Evolutionary conservation across 2,797 vertebrate genomes (phyloP), one percentile per base, ranked within the genome.

Genomic region (Smutsia gigantea): DNA sequence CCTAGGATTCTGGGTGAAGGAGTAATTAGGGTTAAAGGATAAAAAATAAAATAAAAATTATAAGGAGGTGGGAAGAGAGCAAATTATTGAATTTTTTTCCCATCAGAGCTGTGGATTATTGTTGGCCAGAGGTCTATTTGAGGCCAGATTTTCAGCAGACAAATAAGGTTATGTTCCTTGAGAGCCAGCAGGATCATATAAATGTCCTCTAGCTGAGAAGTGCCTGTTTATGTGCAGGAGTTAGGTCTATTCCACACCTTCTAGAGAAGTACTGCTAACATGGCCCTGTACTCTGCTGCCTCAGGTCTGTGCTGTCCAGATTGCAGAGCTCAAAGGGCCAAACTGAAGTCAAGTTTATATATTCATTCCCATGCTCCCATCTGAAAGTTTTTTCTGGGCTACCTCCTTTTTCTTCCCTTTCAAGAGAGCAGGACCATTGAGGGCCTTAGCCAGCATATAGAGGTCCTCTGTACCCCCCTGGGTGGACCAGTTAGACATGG

Each of bases 1-100:
- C 37, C 75, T 90, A 46, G 49, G 63, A 94, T 93, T 96, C 69
- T 77, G 81, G 87, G 93, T 93, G 93, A 96, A 57, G 64, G 61
- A 93, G 39, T 87, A 93, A 90, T 94, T 96, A 95, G 68, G 59
- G 53, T 85, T 42, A 42, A 51, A 14, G 51, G 39, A 14, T 2
- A 0, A 17, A 9, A 81, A 69, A 51, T 25, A 10, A 11, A 46
- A 46, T 46, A 46, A 46, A 15, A 18, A 64, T 19, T 74, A 53
- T 34, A 51, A 92, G 55, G 31, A 84, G 23, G 46, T 68, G 27
- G n/a, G 77, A 95, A 87, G 42, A 96, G 18, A 96, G 19, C n/a
- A 83, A 92, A 94, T 69, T 39, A 59, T 21, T 75, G 53, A 57
- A 75, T 90, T 10, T 61, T 79, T 94, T 95, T 19, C 63, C 74